These are phyloP conservation scores for Stenotaenia linearis DNA, from an alignment of 2,888 invertebrate species.

Conservation along the genomic window DNA sequence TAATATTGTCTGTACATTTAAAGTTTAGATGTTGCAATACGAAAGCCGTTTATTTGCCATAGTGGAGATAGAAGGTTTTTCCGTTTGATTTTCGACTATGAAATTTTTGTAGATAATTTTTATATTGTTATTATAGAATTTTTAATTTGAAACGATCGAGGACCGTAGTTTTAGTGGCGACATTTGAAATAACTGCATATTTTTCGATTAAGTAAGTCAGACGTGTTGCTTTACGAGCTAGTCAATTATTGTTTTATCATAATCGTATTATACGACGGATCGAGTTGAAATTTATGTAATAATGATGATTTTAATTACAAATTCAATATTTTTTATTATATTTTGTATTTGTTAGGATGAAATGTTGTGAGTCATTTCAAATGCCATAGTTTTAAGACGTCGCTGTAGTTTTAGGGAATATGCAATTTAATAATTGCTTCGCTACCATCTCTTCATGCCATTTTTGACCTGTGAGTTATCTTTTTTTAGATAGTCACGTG, in stretches of 20 bases:
- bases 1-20: neutral
- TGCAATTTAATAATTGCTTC: neutral
- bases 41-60: neutral
- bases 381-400: neutral
- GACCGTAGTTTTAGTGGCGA: neutral
- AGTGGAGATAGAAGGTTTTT: neutral
- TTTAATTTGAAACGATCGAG: neutral
- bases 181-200: neutral
- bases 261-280: too few relatives aligned
- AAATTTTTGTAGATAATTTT: neutral
- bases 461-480: neutral
- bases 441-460: neutral
- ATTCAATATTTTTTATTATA: neutral
- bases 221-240: too few relatives aligned
- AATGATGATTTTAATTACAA: neutral
- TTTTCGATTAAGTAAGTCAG: neutral
- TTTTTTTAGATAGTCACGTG: neutral
- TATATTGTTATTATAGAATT: neutral
- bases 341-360: neutral
- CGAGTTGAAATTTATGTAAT: too few relatives aligned
- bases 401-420: neutral
- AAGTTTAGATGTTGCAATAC: conserved; percentile 8
- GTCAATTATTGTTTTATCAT: neutral
- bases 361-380: neutral
- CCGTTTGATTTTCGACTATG: neutral